Base-by-base conservation (phyloP, 1,140 invertebrate genomes). In the Zaprionus nigranus region DNA sequence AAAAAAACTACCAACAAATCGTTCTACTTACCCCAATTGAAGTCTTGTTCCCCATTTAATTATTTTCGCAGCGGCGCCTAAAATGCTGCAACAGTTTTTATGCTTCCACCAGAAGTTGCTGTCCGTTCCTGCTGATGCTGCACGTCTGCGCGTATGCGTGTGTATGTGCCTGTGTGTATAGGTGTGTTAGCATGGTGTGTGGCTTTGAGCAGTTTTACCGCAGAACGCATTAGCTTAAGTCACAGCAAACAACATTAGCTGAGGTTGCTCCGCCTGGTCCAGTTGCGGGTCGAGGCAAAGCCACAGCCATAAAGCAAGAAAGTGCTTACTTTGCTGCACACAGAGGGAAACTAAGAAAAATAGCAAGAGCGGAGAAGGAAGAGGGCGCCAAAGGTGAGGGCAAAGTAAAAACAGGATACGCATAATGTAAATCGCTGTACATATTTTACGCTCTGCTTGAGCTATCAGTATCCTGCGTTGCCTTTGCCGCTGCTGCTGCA, bases 401-500 rank as follows among this genome's bases (percentile, higher is more conserved):
- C 17, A 17, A 49, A 20, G 24, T 12, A 20, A 28, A 13, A 62
- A 62, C 40, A 46, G 36, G 38, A 34, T 49, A 63, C 36, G 36
- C 64, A 59, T 49, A 26, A 59, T 17, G n/a, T n/a, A 74, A 68
- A 62, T 61, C 20, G 26, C 22, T 57, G 28, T 28, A 24, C 49
- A 57, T 43, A 43, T 38, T 56, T 57, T 62, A 61, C 51, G 65
- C 36, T 49, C 17, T 28, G 13, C 26, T 74, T 49, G 38, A 62
- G 71, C 66, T 38, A 63, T 75, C 40, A 62, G 62, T 69, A 43
- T 28, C n/a, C 72, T 30, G 38, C n/a, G 57, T 20, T 49, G 63
- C 53, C 46, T 22, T 20, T 43, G 40, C 15, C n/a, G n/a, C 17
- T 24, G 2, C 22, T 22, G 40, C 20, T 53, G 57, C 62, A 60